Evolutionary conservation across 2,113 vertebrate species (phyloP).

Genomic region (Crotalus tigris): DNA sequence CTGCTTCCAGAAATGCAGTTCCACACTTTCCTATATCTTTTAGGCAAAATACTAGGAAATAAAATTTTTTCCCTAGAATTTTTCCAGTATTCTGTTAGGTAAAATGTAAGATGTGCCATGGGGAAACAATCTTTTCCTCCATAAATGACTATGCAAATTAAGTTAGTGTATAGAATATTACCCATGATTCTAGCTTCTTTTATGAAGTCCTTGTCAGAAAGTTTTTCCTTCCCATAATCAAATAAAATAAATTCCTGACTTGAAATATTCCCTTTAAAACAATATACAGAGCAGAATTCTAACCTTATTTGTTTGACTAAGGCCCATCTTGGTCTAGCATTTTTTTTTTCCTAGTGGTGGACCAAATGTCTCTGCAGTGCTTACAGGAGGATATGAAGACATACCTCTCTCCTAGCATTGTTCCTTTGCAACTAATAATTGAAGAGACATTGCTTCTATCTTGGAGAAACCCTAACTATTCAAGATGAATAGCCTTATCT

Average conservation of each 20-base stretch:
- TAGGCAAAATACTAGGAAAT: neutral
- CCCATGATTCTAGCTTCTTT: neutral
- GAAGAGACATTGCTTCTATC: neutral
- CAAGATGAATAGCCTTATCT: neutral
- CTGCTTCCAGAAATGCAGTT: neutral
- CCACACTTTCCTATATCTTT: neutral
- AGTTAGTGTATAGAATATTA: neutral
- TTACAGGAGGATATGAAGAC: neutral
- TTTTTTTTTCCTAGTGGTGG: neutral
- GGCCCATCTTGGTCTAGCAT: neutral
- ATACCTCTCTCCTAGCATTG: neutral
- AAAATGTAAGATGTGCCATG: neutral
- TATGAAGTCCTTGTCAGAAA: neutral
- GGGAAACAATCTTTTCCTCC: neutral
- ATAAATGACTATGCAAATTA: neutral
- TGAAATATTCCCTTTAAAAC: neutral
- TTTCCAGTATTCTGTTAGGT: neutral
- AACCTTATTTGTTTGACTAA: neutral
- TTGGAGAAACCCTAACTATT: neutral
- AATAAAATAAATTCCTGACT: neutral
- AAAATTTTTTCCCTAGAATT: neutral
- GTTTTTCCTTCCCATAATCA: neutral
- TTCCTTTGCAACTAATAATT: neutral
- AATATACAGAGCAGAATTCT: neutral
- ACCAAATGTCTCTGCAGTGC: neutral